A percentile compares a stretch with the other conserved stretches of the same genome.
These are phyloP conservation scores for Oxyscelio sp. DNA, from an alignment of 2,888 invertebrate genomes.

Conservation along the genomic window DNA sequence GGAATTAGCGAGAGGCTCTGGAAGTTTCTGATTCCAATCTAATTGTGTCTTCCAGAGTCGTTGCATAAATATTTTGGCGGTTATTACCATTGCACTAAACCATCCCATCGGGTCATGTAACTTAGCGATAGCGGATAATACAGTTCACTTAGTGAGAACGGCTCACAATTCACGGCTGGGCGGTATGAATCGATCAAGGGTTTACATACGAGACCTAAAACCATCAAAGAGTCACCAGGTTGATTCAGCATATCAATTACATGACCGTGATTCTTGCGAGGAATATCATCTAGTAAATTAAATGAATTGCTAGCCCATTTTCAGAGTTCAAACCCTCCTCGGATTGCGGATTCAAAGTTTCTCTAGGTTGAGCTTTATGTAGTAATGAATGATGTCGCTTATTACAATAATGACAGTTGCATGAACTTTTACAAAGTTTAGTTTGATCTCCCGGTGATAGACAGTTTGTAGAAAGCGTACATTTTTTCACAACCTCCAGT, in stretches of 20 bases:
- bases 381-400: no score
- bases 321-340: conserved; percentile 33
- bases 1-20: background rate
- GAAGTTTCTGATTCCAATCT: conserved; percentile 16
- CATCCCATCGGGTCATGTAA: conserved; percentile 29
- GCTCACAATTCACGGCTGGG: background rate
- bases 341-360: no score
- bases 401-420: no score
- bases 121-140: background rate
- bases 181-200: background rate
- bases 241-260: background rate
- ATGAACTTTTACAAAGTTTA: no score
- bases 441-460: no score
- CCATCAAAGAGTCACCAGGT: background rate
- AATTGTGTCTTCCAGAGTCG: background rate
- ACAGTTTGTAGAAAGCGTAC: no score
- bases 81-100: conserved; percentile 10
- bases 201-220: conserved; percentile 8
- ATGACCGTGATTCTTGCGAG: background rate
- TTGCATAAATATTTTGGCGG: conserved; percentile 33
- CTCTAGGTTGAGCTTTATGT: no score
- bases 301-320: conserved; percentile 54
- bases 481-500: no score
- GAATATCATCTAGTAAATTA: background rate
- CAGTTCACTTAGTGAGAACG: background rate